Base-by-base conservation (phyloP, 2,888 invertebrate species). In the Lasioglossum oenotherae region DNA sequence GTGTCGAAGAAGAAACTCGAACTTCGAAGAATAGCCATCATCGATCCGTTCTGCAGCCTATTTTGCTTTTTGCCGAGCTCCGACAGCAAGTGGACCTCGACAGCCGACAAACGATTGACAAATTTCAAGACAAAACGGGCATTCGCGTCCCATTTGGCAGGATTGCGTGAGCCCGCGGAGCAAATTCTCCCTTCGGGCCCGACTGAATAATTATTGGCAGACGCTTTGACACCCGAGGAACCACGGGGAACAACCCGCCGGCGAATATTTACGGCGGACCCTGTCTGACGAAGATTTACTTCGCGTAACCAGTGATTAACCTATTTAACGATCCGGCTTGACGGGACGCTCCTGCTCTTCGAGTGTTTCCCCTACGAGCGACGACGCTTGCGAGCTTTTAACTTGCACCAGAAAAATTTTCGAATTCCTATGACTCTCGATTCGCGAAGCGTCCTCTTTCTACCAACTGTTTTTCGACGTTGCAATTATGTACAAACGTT, bases 201-300 rank as follows among this genome's bases (percentile, higher is more conserved):
- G 49, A 23, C 72, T 69, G 76, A 77, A 80, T 83, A 85, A 85
- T 85, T 85, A 85, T 85, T 83, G 85, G 80, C 83, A 80, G 77
- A 83, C 83, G 80, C 80, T 85, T 84, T 78, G 80, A 80, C 85
- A 84, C 41, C 71, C 46, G 46, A 49, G 31, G 19, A 83, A 49
- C 74, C 71, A 73, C 80, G 74, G 71, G 57, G 12, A 75, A 64
- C n/a, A 49, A 67, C n/a, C 38, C 16, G 64, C 38, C 57, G 35
- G 35, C 71, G 77, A 67, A 85, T 83, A 83, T 85, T 85, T 83
- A 83, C 85, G 74, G 44, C 23, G 67, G 73, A 79, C 27, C 74
- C 35, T 46, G 53, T 6, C 53, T 35, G 82, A 85, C 80, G 69
- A 84, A 77, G 80, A 85, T 85, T 80, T 71, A 74, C 77, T 71